Percentiles rank a stretch among this genome's conserved stretches.
Evolutionary conservation across 2,797 vertebrate genomes (phyloP).

Genomic region (Centroberyx gerrardi): DNA sequence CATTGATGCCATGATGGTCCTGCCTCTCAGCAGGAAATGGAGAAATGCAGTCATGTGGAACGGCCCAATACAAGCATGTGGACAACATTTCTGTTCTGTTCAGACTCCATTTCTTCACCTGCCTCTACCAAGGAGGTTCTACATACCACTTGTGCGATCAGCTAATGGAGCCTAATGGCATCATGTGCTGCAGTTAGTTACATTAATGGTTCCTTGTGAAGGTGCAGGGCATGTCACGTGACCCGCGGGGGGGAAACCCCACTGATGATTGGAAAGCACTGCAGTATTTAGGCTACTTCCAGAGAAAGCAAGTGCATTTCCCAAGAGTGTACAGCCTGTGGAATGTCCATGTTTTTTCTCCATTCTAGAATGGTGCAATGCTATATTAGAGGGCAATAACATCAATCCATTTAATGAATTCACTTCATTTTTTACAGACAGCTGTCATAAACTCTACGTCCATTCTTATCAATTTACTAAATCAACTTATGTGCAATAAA

Average conservation of each 20-base stretch:
- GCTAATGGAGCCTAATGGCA: conserved; percentile 14
- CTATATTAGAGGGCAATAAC: background rate
- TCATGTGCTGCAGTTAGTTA: conserved; percentile 32
- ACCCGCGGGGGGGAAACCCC: conserved; percentile 70
- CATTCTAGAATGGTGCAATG: conserved; percentile 28
- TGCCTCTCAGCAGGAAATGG: background rate
- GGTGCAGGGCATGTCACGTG: conserved; percentile 67
- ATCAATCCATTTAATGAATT: background rate
- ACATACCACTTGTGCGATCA: background rate
- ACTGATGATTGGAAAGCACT: conserved; percentile 67
- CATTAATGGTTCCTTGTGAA: conserved; percentile 34
- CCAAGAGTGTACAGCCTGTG: conserved; percentile 44
- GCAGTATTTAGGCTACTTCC: conserved; percentile 61
- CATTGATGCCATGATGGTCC: conserved; percentile 14
- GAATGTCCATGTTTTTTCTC: conserved; percentile 3
- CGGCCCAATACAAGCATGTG: background rate
- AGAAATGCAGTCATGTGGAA: conserved; percentile 3
- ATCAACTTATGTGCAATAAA: background rate
- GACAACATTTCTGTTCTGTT: background rate
- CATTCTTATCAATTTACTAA: background rate
- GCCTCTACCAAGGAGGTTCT: background rate
- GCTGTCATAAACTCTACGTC: background rate
- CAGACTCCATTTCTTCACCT: background rate
- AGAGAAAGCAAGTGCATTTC: conserved; percentile 14
- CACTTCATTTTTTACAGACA: background rate